Conservation (phyloP, 2,888 invertebrate genomes). For the Dysmachus trigonus region DNA sequence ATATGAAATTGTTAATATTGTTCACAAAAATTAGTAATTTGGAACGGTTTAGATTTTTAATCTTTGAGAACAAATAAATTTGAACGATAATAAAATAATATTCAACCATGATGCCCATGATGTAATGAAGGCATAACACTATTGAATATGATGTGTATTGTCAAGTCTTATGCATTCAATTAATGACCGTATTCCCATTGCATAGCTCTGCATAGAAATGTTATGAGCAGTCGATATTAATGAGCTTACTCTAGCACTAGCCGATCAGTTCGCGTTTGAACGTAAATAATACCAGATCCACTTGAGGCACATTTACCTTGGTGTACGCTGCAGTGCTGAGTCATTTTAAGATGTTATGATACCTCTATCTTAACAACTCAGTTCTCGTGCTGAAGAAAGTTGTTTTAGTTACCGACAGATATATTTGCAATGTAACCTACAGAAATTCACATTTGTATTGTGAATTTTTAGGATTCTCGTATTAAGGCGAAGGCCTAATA, state of each 20-base stretch:
- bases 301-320: not conserved
- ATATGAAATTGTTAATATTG: not conserved
- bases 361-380: not conserved
- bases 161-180: not conserved
- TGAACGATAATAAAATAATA: conserved; percentile 26
- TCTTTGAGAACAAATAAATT: not conserved
- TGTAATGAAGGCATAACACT: not conserved
- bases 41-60: too few relatives aligned
- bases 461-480: not conserved
- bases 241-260: not conserved
- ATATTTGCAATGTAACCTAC: not conserved
- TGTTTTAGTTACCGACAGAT: not conserved
- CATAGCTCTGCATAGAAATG: not conserved
- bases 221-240: not conserved
- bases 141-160: too few relatives aligned
- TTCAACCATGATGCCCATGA: not conserved
- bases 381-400: not conserved
- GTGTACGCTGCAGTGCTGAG: not conserved
- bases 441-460: not conserved
- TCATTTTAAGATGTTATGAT: not conserved
- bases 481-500: not conserved
- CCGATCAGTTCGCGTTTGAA: not conserved
- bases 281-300: not conserved
- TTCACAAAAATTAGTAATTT: not conserved
- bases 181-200: not conserved